A percentile compares a stretch with the other conserved stretches of the same genome.
Conservation (phyloP, 2,888 invertebrate species). For the Pterostichus madidus region DNA sequence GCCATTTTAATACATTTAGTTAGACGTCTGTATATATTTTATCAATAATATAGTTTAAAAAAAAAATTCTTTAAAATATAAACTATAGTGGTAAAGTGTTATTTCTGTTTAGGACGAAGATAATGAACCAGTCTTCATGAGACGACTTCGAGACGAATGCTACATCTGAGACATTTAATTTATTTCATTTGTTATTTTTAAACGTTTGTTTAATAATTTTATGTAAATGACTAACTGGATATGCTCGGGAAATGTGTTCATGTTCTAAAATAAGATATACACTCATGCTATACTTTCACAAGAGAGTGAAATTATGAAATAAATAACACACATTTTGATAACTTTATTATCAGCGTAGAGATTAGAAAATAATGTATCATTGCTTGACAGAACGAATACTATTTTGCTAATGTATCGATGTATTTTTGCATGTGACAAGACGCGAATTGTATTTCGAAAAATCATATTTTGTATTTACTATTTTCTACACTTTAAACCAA, state of each 20-base stretch:
- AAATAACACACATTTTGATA: constrained; percentile 8
- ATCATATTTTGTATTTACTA: constrained; percentile 27
- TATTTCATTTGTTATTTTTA: neutral
- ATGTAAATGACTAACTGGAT: constrained; percentile 18
- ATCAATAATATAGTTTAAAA: too few species aligned
- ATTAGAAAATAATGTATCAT: too few species aligned
- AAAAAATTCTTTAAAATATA: too few species aligned
- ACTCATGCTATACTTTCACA: too few species aligned
- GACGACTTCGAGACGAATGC: constrained; percentile 75
- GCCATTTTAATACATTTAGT: too few species aligned
- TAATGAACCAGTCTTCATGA: constrained; percentile 76
- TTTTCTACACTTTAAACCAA: constrained; percentile 43
- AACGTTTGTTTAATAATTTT: constrained; percentile 23
- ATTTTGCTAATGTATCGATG: neutral
- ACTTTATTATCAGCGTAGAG: constrained; percentile 5
- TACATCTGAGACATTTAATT: constrained; percentile 68
- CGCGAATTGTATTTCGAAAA: neutral
- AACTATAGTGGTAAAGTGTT: neutral
- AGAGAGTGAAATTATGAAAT: neutral
- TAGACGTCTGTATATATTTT: constrained; percentile 44
- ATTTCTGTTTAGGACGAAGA: constrained; percentile 74
- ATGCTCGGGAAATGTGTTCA: constrained; percentile 59
- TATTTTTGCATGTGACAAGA: constrained; percentile 12
- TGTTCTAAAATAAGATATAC: neutral
- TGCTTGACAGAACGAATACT: neutral